Evolutionary conservation across 2,797 vertebrate species (phyloP).

Genomic region (Enteromius viviparus): DNA sequence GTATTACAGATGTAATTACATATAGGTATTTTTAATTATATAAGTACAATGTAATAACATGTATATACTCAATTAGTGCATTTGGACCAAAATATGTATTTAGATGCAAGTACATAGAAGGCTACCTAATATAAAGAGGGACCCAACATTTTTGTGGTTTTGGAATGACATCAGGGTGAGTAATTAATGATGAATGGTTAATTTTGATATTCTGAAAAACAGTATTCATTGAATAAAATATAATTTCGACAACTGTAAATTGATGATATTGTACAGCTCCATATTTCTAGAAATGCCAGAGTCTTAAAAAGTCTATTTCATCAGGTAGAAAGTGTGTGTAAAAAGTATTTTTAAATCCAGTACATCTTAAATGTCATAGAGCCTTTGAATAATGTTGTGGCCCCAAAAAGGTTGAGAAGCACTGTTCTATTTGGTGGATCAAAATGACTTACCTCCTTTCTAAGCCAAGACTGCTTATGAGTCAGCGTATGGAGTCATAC

Average conservation of each 20-base stretch:
- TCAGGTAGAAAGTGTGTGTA: not conserved
- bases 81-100: too few relatives aligned
- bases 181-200: not conserved
- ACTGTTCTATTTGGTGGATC: not conserved
- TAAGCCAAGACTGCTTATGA: not conserved
- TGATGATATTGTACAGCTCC: not conserved
- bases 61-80: too few relatives aligned
- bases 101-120: too few relatives aligned
- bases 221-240: not conserved
- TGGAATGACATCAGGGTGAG: not conserved
- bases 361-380: not conserved
- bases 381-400: not conserved
- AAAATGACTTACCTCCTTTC: not conserved
- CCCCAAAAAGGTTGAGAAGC: not conserved
- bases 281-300: not conserved
- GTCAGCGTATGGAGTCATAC: not conserved
- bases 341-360: not conserved
- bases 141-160: not conserved
- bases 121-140: too few relatives aligned
- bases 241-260: not conserved
- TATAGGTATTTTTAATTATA: too few relatives aligned
- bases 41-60: too few relatives aligned
- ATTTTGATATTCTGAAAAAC: too few relatives aligned
- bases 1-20: too few relatives aligned
- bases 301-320: too few relatives aligned